Evolutionary conservation across 2,888 invertebrate genomes (phyloP).

Genomic region (Lochmaea crataegi): DNA sequence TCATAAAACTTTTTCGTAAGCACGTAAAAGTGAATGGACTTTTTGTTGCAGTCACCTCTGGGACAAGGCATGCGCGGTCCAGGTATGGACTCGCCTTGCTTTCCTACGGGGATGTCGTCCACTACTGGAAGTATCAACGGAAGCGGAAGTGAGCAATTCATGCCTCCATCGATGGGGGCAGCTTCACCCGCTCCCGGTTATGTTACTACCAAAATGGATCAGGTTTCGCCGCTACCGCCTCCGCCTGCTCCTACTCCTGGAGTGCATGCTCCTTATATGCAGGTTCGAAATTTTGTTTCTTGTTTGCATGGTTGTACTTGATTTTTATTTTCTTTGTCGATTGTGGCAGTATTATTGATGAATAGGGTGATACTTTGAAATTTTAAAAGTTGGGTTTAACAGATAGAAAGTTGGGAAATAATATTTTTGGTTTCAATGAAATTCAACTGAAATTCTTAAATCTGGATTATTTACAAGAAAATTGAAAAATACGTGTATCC

Average conservation of each 20-base stretch:
- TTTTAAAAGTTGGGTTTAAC: no score
- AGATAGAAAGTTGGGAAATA: no score
- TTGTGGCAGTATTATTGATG: neutral
- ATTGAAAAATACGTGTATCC: no score
- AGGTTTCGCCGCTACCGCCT: slow-evolving; percentile 55
- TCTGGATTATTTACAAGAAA: no score
- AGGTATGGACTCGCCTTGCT: slow-evolving; percentile 57
- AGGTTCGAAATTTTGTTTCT: slow-evolving; percentile 49
- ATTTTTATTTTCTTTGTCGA: neutral
- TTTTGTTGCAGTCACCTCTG: slow-evolving; percentile 55
- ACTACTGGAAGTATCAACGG: slow-evolving; percentile 44
- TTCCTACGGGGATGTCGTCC: slow-evolving; percentile 45
- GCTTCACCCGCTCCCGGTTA: slow-evolving; percentile 50
- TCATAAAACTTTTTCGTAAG: neutral
- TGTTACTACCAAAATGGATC: slow-evolving; percentile 42
- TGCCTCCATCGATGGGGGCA: slow-evolving; percentile 53
- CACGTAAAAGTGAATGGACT: slow-evolving; percentile 13
- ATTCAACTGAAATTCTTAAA: no score
- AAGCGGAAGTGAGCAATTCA: slow-evolving; percentile 54
- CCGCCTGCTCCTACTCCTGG: slow-evolving; percentile 49
- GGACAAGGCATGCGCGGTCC: slow-evolving; percentile 51
- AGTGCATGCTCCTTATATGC: slow-evolving; percentile 56
- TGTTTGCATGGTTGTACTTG: neutral
- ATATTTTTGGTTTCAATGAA: no score
- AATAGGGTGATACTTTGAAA: no score